Conservation (phyloP, 2,113 vertebrate genomes). For the Ovis canadensis region DNA sequence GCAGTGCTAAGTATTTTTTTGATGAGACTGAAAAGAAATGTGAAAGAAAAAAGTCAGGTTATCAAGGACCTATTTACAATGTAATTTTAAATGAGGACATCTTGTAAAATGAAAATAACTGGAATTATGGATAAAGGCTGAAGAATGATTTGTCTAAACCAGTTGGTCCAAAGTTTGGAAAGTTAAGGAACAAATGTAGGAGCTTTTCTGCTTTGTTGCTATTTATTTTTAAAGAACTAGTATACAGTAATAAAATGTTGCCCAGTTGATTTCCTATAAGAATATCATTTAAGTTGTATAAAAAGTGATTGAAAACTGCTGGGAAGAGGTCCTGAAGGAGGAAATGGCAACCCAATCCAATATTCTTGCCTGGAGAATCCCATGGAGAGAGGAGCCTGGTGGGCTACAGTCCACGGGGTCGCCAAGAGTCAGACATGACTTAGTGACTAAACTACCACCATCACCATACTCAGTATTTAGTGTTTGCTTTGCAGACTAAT, state of each 20-base stretch:
- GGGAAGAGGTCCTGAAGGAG: background rate
- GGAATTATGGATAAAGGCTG: background rate
- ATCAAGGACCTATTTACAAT: background rate
- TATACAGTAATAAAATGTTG: background rate
- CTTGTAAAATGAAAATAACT: constrained; percentile 11
- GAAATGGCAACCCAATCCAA: background rate
- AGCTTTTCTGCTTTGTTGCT: background rate
- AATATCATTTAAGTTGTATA: background rate
- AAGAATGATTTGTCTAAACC: background rate
- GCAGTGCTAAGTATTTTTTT: background rate
- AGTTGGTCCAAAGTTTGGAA: background rate
- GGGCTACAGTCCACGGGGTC: background rate
- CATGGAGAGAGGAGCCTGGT: background rate
- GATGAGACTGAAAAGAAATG: background rate
- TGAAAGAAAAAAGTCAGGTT: background rate
- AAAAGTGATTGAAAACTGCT: background rate
- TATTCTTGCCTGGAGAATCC: background rate
- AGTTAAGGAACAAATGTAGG: background rate
- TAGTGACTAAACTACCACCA: background rate
- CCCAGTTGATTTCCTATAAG: background rate
- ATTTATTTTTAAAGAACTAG: background rate
- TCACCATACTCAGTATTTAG: background rate
- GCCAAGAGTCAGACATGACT: background rate
- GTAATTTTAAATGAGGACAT: constrained; percentile 17
- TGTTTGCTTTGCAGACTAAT: background rate